These are phyloP conservation scores for Troilus luridus DNA, from an alignment of 2,888 invertebrate genomes.

Conservation along the genomic window DNA sequence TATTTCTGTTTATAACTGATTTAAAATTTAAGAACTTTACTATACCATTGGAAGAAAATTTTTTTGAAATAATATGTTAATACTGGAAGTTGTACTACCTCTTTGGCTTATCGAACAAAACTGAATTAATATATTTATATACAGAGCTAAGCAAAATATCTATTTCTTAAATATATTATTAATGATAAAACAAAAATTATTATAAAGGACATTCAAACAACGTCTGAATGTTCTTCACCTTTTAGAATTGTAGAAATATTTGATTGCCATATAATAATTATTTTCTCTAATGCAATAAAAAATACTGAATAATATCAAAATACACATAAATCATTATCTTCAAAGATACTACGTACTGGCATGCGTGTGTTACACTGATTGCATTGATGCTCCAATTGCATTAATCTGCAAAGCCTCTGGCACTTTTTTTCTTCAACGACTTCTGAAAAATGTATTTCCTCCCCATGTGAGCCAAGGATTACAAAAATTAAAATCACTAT, in stretches of 20 bases:
- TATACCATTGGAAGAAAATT: too few relatives aligned
- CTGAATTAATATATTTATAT: background rate
- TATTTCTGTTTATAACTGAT: too few relatives aligned
- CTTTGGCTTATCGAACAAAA: background rate
- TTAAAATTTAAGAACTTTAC: too few relatives aligned
- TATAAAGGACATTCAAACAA: background rate
- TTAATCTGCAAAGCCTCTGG: conserved; percentile 50
- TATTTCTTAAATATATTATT: background rate
- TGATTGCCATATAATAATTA: background rate
- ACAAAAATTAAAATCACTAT: conserved; percentile 31
- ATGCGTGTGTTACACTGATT: conserved; percentile 54
- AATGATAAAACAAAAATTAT: background rate
- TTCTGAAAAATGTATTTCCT: background rate
- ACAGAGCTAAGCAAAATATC: background rate
- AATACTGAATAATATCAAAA: background rate
- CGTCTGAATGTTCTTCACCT: background rate
- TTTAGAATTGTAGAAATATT: background rate
- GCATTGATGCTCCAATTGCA: conserved; percentile 54
- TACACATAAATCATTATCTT: background rate
- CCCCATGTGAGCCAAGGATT: conserved; percentile 12
- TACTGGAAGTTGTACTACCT: too few relatives aligned
- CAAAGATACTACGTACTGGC: conserved; percentile 39
- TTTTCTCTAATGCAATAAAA: too few relatives aligned
- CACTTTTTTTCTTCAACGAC: conserved; percentile 54
- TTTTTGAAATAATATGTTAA: too few relatives aligned